phyloP scores from a whole-genome alignment of 2,888 invertebrate genomes.

The Hofmannophila pseudospretella region DNA sequence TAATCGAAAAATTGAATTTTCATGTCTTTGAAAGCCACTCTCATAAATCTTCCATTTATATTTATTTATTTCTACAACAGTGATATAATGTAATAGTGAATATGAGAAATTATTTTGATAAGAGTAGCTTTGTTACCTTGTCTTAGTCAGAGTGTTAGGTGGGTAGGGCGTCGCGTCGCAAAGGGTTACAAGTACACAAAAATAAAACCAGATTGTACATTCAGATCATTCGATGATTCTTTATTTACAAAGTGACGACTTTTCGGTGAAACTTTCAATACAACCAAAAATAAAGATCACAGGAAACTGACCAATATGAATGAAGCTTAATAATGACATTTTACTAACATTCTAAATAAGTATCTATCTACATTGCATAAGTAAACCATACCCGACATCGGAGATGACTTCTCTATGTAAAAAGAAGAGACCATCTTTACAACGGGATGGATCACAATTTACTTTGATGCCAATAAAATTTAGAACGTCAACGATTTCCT shows the following conservation, averaged over 20 bases:
- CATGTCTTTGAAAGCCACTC: too few species aligned
- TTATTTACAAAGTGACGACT: constrained; percentile 71
- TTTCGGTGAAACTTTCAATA: constrained; percentile 49
- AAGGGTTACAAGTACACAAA: too few species aligned
- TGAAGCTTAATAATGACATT: constrained; percentile 45
- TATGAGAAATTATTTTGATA: too few species aligned
- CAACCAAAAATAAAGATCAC: constrained; percentile 61
- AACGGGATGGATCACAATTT: constrained; percentile 17
- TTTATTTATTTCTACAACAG: too few species aligned
- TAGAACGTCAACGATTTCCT: constrained; percentile 51
- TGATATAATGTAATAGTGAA: too few species aligned
- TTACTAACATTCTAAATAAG: constrained; percentile 37
- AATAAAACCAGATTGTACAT: constrained; percentile 63
- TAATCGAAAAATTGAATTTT: too few species aligned
- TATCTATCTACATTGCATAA: constrained; percentile 12
- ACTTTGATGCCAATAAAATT: constrained; percentile 50
- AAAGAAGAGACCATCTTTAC: constrained; percentile 20
- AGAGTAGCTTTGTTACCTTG: too few species aligned
- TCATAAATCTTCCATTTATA: too few species aligned
- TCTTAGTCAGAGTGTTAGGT: too few species aligned
- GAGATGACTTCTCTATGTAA: too few species aligned
- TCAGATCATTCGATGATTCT: constrained; percentile 74
- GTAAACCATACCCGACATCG: too few species aligned
- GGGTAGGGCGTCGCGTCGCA: too few species aligned
- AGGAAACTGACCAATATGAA: constrained; percentile 52